Percentiles rank a stretch among this genome's conserved stretches.
These are phyloP conservation scores for Syngnathus floridae DNA, from an alignment of 2,113 vertebrate genomes.

Conservation along the genomic window DNA sequence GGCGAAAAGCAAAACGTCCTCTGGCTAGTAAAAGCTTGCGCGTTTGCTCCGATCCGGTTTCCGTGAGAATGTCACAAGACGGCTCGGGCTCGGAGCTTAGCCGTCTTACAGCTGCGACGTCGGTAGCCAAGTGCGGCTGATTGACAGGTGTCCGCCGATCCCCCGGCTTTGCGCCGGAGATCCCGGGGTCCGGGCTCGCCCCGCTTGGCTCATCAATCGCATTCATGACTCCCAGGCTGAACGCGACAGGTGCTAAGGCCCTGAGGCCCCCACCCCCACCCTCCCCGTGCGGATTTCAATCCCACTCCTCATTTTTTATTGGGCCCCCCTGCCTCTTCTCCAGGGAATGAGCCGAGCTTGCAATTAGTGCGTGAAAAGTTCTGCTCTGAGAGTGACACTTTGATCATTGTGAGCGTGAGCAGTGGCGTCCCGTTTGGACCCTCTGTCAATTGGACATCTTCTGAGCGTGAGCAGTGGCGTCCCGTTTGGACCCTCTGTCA, in stretches of 20 bases:
- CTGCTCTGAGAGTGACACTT: too few species aligned
- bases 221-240: slow-evolving; percentile 48
- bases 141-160: slow-evolving; percentile 72
- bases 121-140: slow-evolving; percentile 60
- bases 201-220: slow-evolving; percentile 57
- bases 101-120: slow-evolving; percentile 43
- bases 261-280: slow-evolving; percentile 18
- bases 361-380: slow-evolving; percentile 28
- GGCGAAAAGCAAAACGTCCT: background rate
- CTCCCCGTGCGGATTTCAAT: slow-evolving; percentile 27
- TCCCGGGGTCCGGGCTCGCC: slow-evolving; percentile 52
- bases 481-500: too few species aligned
- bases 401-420: too few species aligned
- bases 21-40: background rate
- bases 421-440: too few species aligned
- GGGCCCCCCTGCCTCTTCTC: slow-evolving; percentile 12
- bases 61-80: slow-evolving; percentile 58
- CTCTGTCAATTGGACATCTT: too few species aligned
- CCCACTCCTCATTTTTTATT: slow-evolving; percentile 47
- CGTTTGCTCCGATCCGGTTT: slow-evolving; percentile 55
- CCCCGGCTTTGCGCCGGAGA: slow-evolving; percentile 68
- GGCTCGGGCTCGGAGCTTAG: slow-evolving; percentile 39
- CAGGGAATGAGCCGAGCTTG: slow-evolving; percentile 47
- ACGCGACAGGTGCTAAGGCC: slow-evolving; percentile 64
- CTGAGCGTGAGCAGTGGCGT: too few species aligned